Evolutionary conservation across 2,113 vertebrate species (phyloP).

Genomic region (Leptosomus discolor): DNA sequence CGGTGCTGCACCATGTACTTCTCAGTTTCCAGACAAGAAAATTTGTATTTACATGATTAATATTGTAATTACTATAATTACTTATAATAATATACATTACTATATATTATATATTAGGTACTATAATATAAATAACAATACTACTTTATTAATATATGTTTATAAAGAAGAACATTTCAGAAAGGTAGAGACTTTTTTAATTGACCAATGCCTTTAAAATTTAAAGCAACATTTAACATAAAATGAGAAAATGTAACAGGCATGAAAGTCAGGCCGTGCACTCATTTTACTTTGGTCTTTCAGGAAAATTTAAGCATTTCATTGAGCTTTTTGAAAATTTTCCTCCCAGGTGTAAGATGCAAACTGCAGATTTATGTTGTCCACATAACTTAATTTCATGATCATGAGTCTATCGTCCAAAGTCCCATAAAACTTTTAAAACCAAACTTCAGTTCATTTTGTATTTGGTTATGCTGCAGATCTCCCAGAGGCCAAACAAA

Average conservation of each 20-base stretch:
- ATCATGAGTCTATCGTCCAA: neutral
- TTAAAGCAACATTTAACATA: neutral
- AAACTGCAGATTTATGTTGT: neutral
- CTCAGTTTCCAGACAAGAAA: neutral
- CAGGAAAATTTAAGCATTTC: neutral
- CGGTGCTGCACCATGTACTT: neutral
- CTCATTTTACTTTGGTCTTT: neutral
- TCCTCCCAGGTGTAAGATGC: neutral
- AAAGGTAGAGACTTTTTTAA: neutral
- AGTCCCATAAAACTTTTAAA: neutral
- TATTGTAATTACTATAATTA: conserved; percentile 14
- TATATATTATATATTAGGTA: neutral
- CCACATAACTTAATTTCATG: neutral
- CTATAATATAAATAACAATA: neutral
- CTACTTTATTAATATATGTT: neutral
- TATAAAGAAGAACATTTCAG: neutral
- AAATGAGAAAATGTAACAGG: neutral
- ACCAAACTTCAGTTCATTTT: neutral
- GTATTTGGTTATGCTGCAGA: rapidly evolving
- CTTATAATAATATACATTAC: neutral
- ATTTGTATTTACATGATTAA: neutral
- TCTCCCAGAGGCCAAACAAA: neutral
- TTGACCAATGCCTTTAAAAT: neutral
- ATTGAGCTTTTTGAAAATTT: neutral
- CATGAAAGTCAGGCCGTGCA: neutral